Conservation (phyloP, 2,113 vertebrate genomes). For the Platysternon megacephalum region DNA sequence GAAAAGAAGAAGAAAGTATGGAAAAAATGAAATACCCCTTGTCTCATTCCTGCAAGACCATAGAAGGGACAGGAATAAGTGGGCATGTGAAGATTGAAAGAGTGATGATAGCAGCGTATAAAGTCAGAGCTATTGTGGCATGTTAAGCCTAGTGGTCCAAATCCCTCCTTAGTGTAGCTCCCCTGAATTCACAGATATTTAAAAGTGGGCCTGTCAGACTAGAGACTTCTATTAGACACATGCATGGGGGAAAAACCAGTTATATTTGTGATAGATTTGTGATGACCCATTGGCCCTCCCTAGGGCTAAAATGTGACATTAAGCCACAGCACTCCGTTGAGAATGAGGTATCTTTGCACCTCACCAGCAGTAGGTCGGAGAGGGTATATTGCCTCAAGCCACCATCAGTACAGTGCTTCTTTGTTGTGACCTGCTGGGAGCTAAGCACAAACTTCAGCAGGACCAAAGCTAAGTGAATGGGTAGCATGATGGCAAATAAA, state of each 20-base stretch:
- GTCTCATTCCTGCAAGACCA: background rate
- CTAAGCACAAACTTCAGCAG: background rate
- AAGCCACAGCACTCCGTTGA: background rate
- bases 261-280: background rate
- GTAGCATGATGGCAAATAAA: background rate
- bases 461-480: background rate
- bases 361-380: background rate
- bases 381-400: background rate
- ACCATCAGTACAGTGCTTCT: background rate
- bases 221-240: background rate
- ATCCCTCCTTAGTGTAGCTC: background rate
- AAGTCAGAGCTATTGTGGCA: background rate
- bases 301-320: background rate
- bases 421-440: background rate
- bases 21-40: background rate
- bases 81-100: background rate
- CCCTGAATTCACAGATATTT: background rate
- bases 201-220: background rate
- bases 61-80: slow-evolving; percentile 19
- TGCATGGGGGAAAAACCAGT: background rate
- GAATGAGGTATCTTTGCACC: background rate
- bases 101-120: background rate
- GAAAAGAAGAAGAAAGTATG: background rate
- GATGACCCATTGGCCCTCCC: background rate
- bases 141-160: background rate